Evolutionary conservation across 37 sponge, comb jelly and placozoan genomes (phyloP).

Genomic region (Theonella swinhoei): DNA sequence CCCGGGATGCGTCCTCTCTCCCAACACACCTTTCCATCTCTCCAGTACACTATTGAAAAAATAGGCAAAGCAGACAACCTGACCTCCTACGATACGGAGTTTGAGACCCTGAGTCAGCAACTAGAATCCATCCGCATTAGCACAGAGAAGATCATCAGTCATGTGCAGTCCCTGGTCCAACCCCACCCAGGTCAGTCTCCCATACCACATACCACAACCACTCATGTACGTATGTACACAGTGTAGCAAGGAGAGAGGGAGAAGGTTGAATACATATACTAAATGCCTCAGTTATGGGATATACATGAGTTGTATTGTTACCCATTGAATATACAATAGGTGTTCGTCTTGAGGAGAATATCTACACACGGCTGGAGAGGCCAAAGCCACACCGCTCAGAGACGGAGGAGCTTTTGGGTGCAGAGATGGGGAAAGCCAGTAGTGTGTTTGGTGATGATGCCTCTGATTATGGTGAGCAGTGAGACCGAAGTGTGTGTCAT

Average conservation of each 20-base stretch:
- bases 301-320: not conserved
- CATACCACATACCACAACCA: not conserved
- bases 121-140: slow-evolving; percentile 57
- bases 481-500: not conserved
- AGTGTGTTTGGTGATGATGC: slow-evolving; percentile 65
- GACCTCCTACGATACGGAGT: slow-evolving; percentile 66
- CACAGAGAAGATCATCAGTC: slow-evolving; percentile 49
- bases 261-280: no score
- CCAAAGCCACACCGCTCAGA: slow-evolving; percentile 26
- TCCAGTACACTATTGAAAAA: slow-evolving; percentile 67
- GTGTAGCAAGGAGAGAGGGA: no score
- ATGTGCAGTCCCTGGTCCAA: slow-evolving; percentile 31
- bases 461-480: slow-evolving; percentile 62
- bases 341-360: slow-evolving; percentile 50
- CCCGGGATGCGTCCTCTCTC: not conserved
- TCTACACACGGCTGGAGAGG: slow-evolving; percentile 45
- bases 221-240: no score
- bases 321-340: slow-evolving; percentile 20
- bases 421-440: slow-evolving; percentile 27
- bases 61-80: slow-evolving; percentile 67
- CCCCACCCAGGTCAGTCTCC: slow-evolving; percentile 67
- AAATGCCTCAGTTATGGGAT: no score
- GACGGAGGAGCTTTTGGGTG: slow-evolving; percentile 40
- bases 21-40: not conserved
- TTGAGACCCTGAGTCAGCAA: slow-evolving; percentile 41